Conservation (phyloP, 1,140 invertebrate genomes). For the Ectropis grisescens region DNA sequence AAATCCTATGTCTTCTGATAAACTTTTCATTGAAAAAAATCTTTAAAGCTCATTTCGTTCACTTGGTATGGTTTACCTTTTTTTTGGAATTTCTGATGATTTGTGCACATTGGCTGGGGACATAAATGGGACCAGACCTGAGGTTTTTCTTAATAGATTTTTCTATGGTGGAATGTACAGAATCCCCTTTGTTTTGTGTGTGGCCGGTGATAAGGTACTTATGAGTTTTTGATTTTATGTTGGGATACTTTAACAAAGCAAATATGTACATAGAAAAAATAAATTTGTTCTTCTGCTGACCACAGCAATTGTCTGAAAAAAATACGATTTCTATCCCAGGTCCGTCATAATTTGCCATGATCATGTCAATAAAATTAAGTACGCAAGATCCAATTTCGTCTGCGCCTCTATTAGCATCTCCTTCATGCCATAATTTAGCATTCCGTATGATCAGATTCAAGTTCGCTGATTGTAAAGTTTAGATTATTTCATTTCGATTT, state of each 20-base stretch:
- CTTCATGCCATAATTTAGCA: constrained; percentile 51
- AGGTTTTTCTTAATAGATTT: constrained; percentile 3
- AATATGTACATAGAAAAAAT: constrained; percentile 8
- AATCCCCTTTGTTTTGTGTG: constrained; percentile 33
- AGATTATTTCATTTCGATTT: constrained; percentile 51
- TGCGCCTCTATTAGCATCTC: constrained; percentile 11
- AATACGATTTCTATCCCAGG: constrained; percentile 9
- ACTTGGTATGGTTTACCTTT: constrained; percentile 7
- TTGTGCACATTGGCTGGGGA: too few species aligned
- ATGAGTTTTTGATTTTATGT: constrained; percentile 16
- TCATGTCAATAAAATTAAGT: constrained; percentile 7
- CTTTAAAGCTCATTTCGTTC: constrained; percentile 9
- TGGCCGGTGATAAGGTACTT: constrained; percentile 17
- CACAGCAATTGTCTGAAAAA: constrained; percentile 15
- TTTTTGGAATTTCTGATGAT: too few species aligned
- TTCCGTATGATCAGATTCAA: constrained; percentile 15
- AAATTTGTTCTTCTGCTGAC: constrained; percentile 19
- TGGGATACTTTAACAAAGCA: constrained; percentile 5
- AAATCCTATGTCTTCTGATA: constrained; percentile 8
- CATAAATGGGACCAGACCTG: too few species aligned
- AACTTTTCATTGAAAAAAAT: constrained; percentile 12
- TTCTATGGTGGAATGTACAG: constrained; percentile 31
- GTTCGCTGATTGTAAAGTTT: constrained; percentile 46
- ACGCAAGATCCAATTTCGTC: constrained; percentile 13
- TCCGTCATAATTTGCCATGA: constrained; percentile 2